Evolutionary conservation across 2,797 vertebrate species (phyloP).

Genomic region (Rhabdomys pumilio): DNA sequence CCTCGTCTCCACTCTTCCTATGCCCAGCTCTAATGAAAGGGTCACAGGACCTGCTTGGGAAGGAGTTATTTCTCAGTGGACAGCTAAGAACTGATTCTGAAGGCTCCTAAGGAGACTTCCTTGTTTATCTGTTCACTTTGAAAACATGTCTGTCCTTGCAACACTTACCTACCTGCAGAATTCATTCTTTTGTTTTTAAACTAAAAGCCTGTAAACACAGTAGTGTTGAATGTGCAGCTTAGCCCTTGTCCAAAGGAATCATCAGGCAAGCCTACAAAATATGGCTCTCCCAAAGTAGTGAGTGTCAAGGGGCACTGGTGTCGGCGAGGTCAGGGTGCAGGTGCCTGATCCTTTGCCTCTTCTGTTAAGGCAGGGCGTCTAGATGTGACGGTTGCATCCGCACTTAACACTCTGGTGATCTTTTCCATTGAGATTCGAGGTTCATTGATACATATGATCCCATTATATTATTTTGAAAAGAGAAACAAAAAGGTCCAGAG

Average conservation of each 20-base stretch:
- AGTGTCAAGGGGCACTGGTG: neutral
- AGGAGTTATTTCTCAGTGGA: neutral
- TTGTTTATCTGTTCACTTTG: neutral
- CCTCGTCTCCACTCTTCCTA: neutral
- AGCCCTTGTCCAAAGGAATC: slow-evolving; percentile 26
- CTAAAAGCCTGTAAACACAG: neutral
- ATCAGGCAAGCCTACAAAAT: neutral
- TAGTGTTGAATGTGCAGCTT: neutral
- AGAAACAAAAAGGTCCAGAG: neutral
- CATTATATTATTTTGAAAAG: slow-evolving; percentile 39
- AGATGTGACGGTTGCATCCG: neutral
- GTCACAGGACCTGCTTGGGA: neutral
- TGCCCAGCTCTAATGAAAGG: neutral
- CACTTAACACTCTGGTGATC: neutral
- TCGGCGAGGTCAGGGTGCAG: neutral
- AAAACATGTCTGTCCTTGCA: fast-evolving
- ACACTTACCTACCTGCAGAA: fast-evolving
- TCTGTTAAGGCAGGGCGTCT: slow-evolving; percentile 21
- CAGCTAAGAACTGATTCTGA: neutral
- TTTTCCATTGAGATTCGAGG: neutral
- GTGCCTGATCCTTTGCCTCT: neutral
- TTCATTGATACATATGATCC: neutral
- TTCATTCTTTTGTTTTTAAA: neutral
- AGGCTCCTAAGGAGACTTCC: neutral
- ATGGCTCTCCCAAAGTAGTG: neutral